Conservation (phyloP, 1,140 invertebrate species). For the Pseudachorutes palmiensis region DNA sequence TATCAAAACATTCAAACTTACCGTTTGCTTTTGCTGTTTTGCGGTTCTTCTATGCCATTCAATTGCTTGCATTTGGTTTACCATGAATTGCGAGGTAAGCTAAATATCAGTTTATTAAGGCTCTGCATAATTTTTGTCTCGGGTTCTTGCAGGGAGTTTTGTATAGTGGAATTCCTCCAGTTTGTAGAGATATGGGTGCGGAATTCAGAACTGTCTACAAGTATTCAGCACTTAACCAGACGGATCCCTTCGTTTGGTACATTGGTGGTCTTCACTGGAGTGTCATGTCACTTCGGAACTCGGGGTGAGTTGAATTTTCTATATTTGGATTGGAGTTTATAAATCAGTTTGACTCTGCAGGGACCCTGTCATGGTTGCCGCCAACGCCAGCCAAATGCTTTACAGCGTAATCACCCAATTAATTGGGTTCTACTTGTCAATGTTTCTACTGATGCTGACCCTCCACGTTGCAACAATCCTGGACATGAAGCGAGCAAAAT, state of each 20-base stretch:
- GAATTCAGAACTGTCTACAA: not conserved
- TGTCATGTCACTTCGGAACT: constrained; percentile 20
- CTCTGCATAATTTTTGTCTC: not conserved
- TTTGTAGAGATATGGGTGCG: not conserved
- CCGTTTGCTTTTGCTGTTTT: constrained; percentile 14
- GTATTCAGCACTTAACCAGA: not conserved
- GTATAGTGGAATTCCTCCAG: not conserved
- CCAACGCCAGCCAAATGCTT: not conserved
- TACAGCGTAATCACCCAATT: constrained; percentile 6
- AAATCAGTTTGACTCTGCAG: not conserved
- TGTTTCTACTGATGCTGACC: not conserved
- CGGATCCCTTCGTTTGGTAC: constrained; percentile 18
- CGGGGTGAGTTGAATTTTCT: constrained; percentile 10
- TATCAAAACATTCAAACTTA: not conserved
- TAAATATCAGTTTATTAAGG: constrained; percentile 6
- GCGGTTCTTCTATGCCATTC: constrained; percentile 15
- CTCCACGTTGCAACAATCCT: constrained; percentile 14
- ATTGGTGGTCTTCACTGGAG: constrained; percentile 20
- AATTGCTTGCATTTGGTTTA: constrained; percentile 20
- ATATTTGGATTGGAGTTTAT: not conserved
- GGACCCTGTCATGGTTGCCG: not conserved
- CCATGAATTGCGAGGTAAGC: constrained; percentile 10
- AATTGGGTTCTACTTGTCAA: constrained; percentile 15
- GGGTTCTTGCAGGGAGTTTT: not conserved
- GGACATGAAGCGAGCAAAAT: constrained; percentile 14